Conservation (phyloP, 2,888 invertebrate species). For the Torymus texanus region DNA sequence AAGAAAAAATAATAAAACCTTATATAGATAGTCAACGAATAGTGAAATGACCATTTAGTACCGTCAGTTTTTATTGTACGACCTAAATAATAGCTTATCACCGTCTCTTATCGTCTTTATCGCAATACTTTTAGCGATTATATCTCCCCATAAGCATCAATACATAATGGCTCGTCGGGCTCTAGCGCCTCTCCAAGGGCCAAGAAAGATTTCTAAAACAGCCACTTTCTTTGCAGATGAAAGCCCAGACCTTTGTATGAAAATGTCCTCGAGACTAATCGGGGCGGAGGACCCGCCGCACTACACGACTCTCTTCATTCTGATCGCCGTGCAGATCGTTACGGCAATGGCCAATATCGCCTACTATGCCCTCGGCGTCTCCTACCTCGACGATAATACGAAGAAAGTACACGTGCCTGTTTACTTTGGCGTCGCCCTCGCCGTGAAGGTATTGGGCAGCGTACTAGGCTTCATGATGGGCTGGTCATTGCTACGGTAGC, state of each 20-base stretch:
- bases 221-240: conserved; percentile 56
- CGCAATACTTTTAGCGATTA: conserved; percentile 9
- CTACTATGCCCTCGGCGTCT: conserved; percentile 78
- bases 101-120: conserved; percentile 26
- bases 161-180: too few species aligned
- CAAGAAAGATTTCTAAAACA: conserved; percentile 1
- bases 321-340: conserved; percentile 76
- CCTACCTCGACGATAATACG: conserved; percentile 81
- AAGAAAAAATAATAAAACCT: too few species aligned
- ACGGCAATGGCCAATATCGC: conserved; percentile 76
- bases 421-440: conserved; percentile 65
- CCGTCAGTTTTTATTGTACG: background rate
- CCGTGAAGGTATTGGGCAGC: conserved; percentile 66
- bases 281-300: conserved; percentile 62
- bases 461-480: conserved; percentile 68
- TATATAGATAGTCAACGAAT: too few species aligned
- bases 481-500: conserved; percentile 67
- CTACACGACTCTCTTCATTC: conserved; percentile 73
- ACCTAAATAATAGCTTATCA: conserved; percentile 34
- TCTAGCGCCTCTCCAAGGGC: too few species aligned
- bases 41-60: too few species aligned
- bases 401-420: conserved; percentile 76
- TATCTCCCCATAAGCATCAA: too few species aligned
- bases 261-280: conserved; percentile 61
- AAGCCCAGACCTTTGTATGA: conserved; percentile 60